These are phyloP conservation scores for Lacanobia oleracea DNA, from an alignment of 2,888 invertebrate species.

Conservation along the genomic window DNA sequence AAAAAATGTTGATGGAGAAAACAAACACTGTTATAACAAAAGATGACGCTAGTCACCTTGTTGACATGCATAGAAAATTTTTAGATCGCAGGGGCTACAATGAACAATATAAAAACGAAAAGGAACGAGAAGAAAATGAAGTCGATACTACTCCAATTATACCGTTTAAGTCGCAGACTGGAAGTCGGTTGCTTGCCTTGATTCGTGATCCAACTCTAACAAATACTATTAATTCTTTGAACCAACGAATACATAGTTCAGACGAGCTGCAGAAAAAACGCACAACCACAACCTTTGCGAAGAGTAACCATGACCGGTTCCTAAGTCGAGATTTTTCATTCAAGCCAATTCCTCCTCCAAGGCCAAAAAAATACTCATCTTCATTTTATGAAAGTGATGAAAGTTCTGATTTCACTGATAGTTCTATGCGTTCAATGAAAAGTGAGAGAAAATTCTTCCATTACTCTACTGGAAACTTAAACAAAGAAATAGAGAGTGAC, in stretches of 20 bases:
- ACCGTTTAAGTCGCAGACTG: slow-evolving; percentile 89
- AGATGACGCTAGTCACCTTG: slow-evolving; percentile 91
- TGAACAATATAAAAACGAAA: slow-evolving; percentile 76
- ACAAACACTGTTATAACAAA: slow-evolving; percentile 86
- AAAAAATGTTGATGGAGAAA: slow-evolving; percentile 91
- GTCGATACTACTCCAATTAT: slow-evolving; percentile 69
- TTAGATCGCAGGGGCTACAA: slow-evolving; percentile 91
- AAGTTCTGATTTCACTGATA: slow-evolving; percentile 84
- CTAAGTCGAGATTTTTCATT: slow-evolving; percentile 69
- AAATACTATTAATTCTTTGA: slow-evolving; percentile 75
- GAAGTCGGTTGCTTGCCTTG: slow-evolving; percentile 91
- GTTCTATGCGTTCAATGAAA: slow-evolving; percentile 81
- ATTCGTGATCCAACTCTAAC: slow-evolving; percentile 89
- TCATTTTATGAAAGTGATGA: slow-evolving; percentile 86
- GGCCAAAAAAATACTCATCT: slow-evolving; percentile 82
- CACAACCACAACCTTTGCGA: slow-evolving; percentile 55
- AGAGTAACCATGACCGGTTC: slow-evolving; percentile 58
- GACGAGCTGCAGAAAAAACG: slow-evolving; percentile 70
- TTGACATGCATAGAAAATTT: slow-evolving; percentile 93
- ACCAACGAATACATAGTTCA: slow-evolving; percentile 69
- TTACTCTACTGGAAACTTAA: slow-evolving; percentile 86
- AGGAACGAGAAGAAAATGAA: slow-evolving; percentile 61
- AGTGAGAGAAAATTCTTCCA: slow-evolving; percentile 84
- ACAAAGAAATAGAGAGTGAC: slow-evolving; percentile 87
- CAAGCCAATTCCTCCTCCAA: slow-evolving; percentile 84